Base-by-base conservation (phyloP, 2,113 vertebrate genomes). In the Lepus europaeus region DNA sequence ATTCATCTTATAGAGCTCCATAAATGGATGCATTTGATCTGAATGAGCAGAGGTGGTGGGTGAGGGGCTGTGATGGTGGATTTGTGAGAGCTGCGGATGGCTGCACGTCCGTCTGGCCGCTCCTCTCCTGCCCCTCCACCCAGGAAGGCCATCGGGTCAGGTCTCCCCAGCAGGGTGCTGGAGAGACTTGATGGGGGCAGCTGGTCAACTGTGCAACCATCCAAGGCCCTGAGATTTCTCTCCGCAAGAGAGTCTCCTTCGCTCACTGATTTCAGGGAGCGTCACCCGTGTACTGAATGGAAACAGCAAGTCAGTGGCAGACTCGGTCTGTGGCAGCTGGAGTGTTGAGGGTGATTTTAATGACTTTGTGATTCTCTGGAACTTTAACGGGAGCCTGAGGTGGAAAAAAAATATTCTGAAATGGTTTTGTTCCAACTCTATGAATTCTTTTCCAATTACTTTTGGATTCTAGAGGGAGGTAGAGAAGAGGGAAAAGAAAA, bases 301-400 rank as follows among this genome's bases (percentile, higher is more conserved):
- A 96, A 94, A 83, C 11, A 91, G n/a, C 56, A 64, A 80, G 83
- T 83, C 82, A 83, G 66, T 72, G 10, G 82, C 3, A 39, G 70
- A n/a, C 36, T 68, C 3, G 22, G 14, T 5, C 59, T 79, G 5
- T 19, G 83, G 36, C 1, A 3, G 45, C 16, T 27, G 69, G 92
- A 19, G n/a, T 17, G 45, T 16, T 51, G 23, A 70, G 79, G 59
- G 29, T 22, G 31, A 45, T 5, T 3, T 20, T 70, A 90, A 78
- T 14, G 56, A 33, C 20, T 89, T 49, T 89, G 45, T 89, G 51
- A 64, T 9, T 80, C 36, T 61, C 53, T 17, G n/a, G 59, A 72
- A 27, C n/a, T 39, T 69, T 36, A 89, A 29, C 8, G 27, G 33
- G 61, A 66, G 17, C 64, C 63, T 63, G 23, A 25, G 79, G n/a